A percentile compares a stretch with the other conserved stretches of the same genome.
Evolutionary conservation across 1,140 invertebrate species (phyloP).

Genomic region (Zaprionus vittiger): DNA sequence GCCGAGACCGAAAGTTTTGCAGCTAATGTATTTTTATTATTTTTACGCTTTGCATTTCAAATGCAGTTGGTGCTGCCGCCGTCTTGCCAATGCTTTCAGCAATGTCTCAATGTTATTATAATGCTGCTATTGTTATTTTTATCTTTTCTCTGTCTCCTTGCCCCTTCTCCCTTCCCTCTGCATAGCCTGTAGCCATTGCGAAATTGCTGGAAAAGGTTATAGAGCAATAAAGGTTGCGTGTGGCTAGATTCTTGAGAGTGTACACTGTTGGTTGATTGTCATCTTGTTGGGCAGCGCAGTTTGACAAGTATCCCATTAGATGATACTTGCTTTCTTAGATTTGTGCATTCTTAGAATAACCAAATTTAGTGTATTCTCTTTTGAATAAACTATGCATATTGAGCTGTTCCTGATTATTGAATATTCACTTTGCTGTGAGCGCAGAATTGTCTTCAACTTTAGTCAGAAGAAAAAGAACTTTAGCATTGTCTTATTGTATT

Average conservation of each 20-base stretch:
- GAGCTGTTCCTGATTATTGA: background rate
- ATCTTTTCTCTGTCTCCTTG: constrained; percentile 10
- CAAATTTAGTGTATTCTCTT: background rate
- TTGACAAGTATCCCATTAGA: background rate
- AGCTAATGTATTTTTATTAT: constrained; percentile 82
- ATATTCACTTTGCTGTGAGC: background rate
- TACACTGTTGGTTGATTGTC: background rate
- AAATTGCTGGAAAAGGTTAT: constrained; percentile 1
- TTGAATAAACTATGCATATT: background rate
- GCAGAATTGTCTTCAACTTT: background rate
- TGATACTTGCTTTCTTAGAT: background rate
- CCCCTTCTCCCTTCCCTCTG: background rate
- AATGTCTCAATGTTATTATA: constrained; percentile 65
- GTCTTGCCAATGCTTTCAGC: constrained; percentile 44
- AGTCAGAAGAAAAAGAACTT: background rate
- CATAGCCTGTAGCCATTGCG: constrained; percentile 1
- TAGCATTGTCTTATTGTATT: background rate
- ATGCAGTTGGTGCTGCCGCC: constrained; percentile 56
- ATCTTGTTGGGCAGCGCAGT: background rate
- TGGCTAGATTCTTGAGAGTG: background rate
- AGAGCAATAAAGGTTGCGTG: background rate
- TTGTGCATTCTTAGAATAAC: background rate
- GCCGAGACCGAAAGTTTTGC: constrained; percentile 53
- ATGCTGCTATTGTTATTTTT: constrained; percentile 62
- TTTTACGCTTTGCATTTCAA: constrained; percentile 79